phyloP scores from a whole-genome alignment of 2,113 vertebrate species.

The Hiodon tergisus region DNA sequence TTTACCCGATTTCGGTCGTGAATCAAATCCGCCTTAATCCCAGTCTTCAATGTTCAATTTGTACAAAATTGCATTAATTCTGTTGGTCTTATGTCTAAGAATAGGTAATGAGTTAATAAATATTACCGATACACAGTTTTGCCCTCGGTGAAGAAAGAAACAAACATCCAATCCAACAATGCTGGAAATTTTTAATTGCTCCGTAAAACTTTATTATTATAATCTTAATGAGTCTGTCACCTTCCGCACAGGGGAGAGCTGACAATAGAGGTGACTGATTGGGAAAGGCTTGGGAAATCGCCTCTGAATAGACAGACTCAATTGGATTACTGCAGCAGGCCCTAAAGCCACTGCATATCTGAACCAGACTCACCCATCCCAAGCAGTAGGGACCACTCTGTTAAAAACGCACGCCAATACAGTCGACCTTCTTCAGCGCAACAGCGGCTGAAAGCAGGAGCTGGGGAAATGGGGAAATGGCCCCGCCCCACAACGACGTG shows the following conservation, averaged over 20 bases:
- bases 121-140: no score
- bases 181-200: not conserved
- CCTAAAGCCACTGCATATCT: conserved; percentile 12
- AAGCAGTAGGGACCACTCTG: conserved; percentile 8
- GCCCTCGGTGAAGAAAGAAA: no score
- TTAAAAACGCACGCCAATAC: not conserved
- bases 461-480: not conserved
- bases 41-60: no score
- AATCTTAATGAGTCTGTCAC: not conserved
- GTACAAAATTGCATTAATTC: no score
- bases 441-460: no score
- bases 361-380: conserved; percentile 27
- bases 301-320: conserved; percentile 13
- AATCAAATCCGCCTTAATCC: no score
- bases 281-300: conserved; percentile 13
- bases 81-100: no score
- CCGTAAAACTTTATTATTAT: not conserved
- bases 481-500: not conserved
- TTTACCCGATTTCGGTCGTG: no score
- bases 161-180: no score
- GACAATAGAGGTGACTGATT: conserved; percentile 4
- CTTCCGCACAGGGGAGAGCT: not conserved
- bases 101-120: no score
- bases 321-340: conserved; percentile 5
- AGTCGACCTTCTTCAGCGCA: no score